Evolutionary conservation across 2,888 invertebrate species (phyloP), one percentile per base, ranked within the genome.

Genomic region (Aleiodes alternator): DNA sequence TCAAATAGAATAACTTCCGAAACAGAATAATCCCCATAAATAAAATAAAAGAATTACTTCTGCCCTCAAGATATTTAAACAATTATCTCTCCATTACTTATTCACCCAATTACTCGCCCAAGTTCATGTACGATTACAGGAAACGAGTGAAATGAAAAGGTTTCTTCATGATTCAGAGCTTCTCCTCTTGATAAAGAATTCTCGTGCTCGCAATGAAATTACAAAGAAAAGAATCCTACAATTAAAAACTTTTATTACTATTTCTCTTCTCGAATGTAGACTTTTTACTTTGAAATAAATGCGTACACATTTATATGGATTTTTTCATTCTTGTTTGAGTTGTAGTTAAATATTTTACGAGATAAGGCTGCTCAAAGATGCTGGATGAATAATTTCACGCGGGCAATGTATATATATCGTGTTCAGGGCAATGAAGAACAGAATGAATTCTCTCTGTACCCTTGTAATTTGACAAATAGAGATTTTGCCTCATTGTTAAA

Each of bases 321-420:
- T 64, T n/a, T 64, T 34, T 48, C 48, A 48, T 16, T 48, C 64
- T 64, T 16, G 16, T 16, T 48, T 48, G 64, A 64, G 43, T 48
- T 43, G 34, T 48, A 23, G 23, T 23, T 14, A 48, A 64, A 43
- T 64, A 64, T 23, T 64, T 64, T 4, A 16, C 23, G 48, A 43
- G 64, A 64, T 64, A 48, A 64, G 48, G 64, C 48, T 64, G 34
- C 48, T 23, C 64, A 43, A 48, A 23, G 64, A 48, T 64, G 23
- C 9, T 48, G 64, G 16, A 34, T 43, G 34, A 34, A 69, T 69
- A 69, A 69, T 56, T 57, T 64, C 43, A 16, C 43, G 43, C 43
- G 48, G 64, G 48, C 43, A 48, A 64, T 64, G 43, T 64, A 64
- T 64, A 29, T 64, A 64, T 64, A 29, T n/a, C 64, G 16, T 43